Evolutionary conservation across 2,888 invertebrate species (phyloP).

Genomic region (Drosophila stalkeri): DNA sequence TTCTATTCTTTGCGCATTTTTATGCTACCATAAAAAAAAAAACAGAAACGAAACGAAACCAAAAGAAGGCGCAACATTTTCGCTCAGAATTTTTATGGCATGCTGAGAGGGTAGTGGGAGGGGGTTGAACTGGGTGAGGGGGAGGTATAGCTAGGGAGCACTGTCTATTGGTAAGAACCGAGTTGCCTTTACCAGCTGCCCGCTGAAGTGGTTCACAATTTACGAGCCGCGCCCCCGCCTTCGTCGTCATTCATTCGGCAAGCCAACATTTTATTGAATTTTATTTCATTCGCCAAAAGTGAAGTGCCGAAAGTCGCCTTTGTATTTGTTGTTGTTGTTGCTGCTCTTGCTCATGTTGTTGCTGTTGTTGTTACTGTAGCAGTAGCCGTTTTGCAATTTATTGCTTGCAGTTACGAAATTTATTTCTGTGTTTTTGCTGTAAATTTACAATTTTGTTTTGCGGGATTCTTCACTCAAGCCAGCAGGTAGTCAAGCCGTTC

Average conservation of each 20-base stretch:
- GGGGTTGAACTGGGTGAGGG: background rate
- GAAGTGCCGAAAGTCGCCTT: conserved; percentile 59
- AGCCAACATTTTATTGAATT: conserved; percentile 72
- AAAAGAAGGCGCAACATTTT: conserved; percentile 61
- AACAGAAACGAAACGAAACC: conserved; percentile 34
- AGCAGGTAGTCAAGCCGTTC: conserved; percentile 44
- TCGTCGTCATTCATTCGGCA: background rate
- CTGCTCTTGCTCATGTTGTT: conserved; percentile 6
- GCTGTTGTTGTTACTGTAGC: conserved; percentile 43
- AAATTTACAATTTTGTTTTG: conserved; percentile 74
- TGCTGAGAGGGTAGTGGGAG: background rate
- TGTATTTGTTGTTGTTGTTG: conserved; percentile 29
- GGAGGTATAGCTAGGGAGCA: background rate
- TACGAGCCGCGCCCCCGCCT: conserved; percentile 53
- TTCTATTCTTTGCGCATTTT: conserved; percentile 54
- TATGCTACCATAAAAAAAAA: conserved; percentile 54
- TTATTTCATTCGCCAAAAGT: conserved; percentile 68
- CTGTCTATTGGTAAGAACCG: conserved; percentile 33
- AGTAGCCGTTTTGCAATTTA: conserved; percentile 70
- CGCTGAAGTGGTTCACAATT: conserved; percentile 73
- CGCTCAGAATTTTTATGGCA: conserved; percentile 60
- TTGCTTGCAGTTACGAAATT: conserved; percentile 79
- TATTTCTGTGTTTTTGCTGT: conserved; percentile 73
- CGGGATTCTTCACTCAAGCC: conserved; percentile 36
- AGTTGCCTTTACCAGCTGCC: conserved; percentile 53